phyloP scores from a whole-genome alignment of 2,113 vertebrate species.

The Carassius carassius region DNA sequence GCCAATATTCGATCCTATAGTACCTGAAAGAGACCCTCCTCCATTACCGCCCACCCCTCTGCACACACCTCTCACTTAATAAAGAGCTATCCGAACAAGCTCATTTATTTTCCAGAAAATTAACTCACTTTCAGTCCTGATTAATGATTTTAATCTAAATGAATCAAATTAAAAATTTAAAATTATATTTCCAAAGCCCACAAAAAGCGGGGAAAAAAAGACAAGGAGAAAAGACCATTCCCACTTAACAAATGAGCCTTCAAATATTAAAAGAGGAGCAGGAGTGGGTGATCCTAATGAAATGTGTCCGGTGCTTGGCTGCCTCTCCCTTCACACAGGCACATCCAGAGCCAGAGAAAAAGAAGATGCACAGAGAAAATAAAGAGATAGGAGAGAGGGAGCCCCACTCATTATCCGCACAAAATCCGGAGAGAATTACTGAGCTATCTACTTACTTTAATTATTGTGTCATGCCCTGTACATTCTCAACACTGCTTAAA shows the following conservation, averaged over 20 bases:
- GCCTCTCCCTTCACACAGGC: conserved; percentile 69
- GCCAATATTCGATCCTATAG: background rate
- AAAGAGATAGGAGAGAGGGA: conserved; percentile 44
- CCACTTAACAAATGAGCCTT: conserved; percentile 99
- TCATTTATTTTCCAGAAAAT: conserved; percentile 99
- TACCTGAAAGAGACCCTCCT: conserved; percentile 43
- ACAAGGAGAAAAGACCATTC: conserved; percentile 84
- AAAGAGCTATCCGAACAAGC: conserved; percentile 94
- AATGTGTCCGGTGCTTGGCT: conserved; percentile 77
- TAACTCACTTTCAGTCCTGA: conserved; percentile 99
- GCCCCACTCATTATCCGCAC: conserved; percentile 69
- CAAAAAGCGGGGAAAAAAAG: conserved; percentile 85
- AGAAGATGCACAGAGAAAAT: conserved; percentile 58
- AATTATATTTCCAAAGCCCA: conserved; percentile 99
- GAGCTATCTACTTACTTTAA: conserved; percentile 69
- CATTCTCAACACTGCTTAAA: conserved; percentile 1
- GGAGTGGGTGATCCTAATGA: conserved; percentile 80
- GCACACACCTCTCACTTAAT: conserved; percentile 88
- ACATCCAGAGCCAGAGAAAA: conserved; percentile 58
- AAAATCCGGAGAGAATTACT: conserved; percentile 69
- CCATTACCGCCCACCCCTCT: conserved; percentile 29
- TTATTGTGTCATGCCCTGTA: conserved; percentile 63
- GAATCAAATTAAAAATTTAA: conserved; percentile 99
- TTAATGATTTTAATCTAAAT: conserved; percentile 99
- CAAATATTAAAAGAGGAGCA: conserved; percentile 96